phyloP scores from a whole-genome alignment of 2,888 invertebrate species.

The Tyria jacobaeae region DNA sequence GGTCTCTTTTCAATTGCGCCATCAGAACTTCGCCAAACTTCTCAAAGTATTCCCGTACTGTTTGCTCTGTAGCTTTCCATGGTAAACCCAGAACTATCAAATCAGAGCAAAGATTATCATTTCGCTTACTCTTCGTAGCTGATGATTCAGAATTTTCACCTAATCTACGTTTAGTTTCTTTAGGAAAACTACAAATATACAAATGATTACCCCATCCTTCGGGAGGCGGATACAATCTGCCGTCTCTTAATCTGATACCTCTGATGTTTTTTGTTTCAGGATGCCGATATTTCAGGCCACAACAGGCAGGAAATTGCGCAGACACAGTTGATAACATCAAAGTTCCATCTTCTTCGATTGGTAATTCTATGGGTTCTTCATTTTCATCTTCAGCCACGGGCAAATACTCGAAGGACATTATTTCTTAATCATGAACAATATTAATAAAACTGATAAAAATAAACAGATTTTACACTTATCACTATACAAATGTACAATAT shows the following conservation, averaged over 20 bases:
- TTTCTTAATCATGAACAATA: conserved; percentile 83
- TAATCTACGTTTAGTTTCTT: conserved; percentile 97
- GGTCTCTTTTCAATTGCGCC: conserved; percentile 98
- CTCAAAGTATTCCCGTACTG: conserved; percentile 98
- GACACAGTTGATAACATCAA: conserved; percentile 96
- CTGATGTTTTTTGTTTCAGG: conserved; percentile 96
- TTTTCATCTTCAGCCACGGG: conserved; percentile 99
- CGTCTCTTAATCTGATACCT: conserved; percentile 96
- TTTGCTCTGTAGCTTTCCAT: conserved; percentile 99
- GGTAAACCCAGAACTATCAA: conserved; percentile 99
- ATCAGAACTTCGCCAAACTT: conserved; percentile 98
- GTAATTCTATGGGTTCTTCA: conserved; percentile 98
- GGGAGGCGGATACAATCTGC: conserved; percentile 95
- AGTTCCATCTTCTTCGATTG: conserved; percentile 97
- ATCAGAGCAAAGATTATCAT: conserved; percentile 98
- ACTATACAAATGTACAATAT: conserved; percentile 83
- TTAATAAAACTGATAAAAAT: conserved; percentile 74
- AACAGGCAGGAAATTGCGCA: conserved; percentile 98
- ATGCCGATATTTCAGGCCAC: conserved; percentile 98
- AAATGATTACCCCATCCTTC: conserved; percentile 94
- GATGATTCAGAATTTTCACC: conserved; percentile 95
- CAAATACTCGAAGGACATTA: conserved; percentile 89
- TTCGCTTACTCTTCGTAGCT: conserved; percentile 96
- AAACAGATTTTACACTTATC: conserved; percentile 79
- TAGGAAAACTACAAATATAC: conserved; percentile 94